Base-by-base conservation (phyloP, 2,113 vertebrate genomes). In the Ceratotherium simum region DNA sequence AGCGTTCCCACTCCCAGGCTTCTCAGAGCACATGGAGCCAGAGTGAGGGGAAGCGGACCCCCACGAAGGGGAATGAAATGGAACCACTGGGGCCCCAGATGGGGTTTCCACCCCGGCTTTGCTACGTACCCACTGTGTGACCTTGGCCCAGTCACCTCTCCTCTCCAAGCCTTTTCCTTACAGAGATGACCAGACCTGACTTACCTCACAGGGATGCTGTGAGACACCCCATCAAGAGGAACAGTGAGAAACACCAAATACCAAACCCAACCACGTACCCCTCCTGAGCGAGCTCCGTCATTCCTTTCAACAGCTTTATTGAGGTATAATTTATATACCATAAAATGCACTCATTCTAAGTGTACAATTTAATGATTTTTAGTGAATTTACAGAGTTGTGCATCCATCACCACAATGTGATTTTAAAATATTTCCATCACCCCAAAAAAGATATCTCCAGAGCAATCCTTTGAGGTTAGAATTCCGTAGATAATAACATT, bases 351-450 rank as follows among this genome's bases (percentile, higher is more conserved):
- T 87, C 51, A 69, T 65, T 70, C 36, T 69, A 93, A 91, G 29
- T 25, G 25, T 42, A 84, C 18, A 27, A 75, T 11, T 85, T 86
- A 67, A 48, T 65, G 33, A 65, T 72, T 81, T 97, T 80, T 82
- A 69, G 75, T 82, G 73, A 82, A 85, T 76, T 67, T 79, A 62
- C 17, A 69, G 60, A 92, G 18, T 20, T 69, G 16, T 87, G 17
- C 29, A 70, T 72, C n/a, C 75, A 91, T 54, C 21, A 76, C 39
- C 88, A 92, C 2, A 18, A 89, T 58, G 60, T 1, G 36, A 93
- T 95, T 94, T 92, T 84, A 80, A 65, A 90, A n/a, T 87, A 95
- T 84, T 94, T 81, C 39, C 33, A 91, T 95, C 76, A 84, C 62
- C 81, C 69, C 8, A 33, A 70, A 93, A 95, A 91, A 51, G 70